A percentile compares a stretch with the other conserved stretches of the same genome.
Conservation (phyloP, 2,113 vertebrate species). For the Orthonyx spaldingii region DNA sequence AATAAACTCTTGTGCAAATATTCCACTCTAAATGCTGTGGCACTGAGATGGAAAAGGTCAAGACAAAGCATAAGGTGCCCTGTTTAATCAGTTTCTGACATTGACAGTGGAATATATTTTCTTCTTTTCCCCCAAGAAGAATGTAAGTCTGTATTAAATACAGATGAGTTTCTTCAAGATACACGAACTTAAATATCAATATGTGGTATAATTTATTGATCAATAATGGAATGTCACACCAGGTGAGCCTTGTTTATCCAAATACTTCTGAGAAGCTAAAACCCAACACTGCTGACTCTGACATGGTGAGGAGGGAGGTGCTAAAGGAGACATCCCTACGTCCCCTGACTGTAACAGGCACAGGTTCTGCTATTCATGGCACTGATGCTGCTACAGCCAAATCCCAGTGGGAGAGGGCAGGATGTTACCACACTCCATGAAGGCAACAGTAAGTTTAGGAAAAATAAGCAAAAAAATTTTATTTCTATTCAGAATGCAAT, state of each 20-base stretch:
- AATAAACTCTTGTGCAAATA: not conserved
- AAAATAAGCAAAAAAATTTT: not conserved
- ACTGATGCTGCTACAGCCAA: conserved; percentile 35
- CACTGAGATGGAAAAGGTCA: not conserved
- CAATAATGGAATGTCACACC: not conserved
- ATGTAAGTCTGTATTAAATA: not conserved
- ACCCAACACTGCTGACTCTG: not conserved
- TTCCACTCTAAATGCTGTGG: not conserved
- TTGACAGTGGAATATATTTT: not conserved
- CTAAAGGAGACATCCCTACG: not conserved
- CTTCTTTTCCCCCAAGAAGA: not conserved
- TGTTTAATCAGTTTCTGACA: not conserved
- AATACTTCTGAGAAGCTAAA: not conserved
- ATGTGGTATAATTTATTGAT: not conserved
- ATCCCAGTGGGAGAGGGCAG: not conserved
- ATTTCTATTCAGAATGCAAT: not conserved
- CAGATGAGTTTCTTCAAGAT: not conserved
- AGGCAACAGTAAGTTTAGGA: not conserved
- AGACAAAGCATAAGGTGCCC: not conserved
- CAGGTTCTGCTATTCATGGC: not conserved
- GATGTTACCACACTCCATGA: not conserved
- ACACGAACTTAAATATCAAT: not conserved
- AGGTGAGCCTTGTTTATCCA: not conserved
- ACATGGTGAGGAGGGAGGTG: not conserved
- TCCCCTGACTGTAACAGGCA: not conserved